A percentile compares a stretch with the other conserved stretches of the same genome.
These are phyloP conservation scores for Dermatemys mawii DNA, from an alignment of 2,113 vertebrate genomes.

Conservation along the genomic window DNA sequence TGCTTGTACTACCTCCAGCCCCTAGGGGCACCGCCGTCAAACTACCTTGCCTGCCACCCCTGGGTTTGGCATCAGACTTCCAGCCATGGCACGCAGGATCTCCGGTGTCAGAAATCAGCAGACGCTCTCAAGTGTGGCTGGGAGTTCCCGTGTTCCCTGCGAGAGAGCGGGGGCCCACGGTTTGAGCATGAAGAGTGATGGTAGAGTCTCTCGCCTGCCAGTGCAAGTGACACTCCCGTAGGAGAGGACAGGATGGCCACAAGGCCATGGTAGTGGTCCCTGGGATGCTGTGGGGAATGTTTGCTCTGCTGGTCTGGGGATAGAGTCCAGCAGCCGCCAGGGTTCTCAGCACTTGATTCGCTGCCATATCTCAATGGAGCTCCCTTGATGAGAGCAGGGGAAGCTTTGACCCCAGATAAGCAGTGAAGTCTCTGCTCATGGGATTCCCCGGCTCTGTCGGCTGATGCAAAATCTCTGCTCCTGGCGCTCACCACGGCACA, in stretches of 20 bases:
- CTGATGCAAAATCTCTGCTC: slow-evolving; percentile 61
- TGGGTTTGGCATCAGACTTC: not conserved
- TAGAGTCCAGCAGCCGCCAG: fast-evolving
- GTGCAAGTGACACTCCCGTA: not conserved
- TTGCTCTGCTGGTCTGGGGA: not conserved
- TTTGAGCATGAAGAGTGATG: not conserved
- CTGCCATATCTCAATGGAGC: slow-evolving; percentile 2
- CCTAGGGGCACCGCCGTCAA: not conserved
- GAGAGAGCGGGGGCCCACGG: not conserved
- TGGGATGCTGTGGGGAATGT: not conserved
- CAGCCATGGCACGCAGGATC: not conserved
- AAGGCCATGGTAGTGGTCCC: too few species aligned
- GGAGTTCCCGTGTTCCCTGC: not conserved
- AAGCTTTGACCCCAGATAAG: slow-evolving; percentile 56
- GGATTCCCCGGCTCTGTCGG: not conserved
- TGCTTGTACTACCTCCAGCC: not conserved
- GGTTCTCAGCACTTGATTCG: not conserved
- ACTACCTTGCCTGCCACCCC: not conserved
- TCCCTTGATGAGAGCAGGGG: slow-evolving; percentile 28
- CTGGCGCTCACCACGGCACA: not conserved
- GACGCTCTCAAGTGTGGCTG: not conserved
- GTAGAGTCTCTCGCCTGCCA: not conserved
- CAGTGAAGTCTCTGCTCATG: not conserved
- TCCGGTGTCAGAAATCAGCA: not conserved
- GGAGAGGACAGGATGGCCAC: not conserved